Percentiles rank a stretch among this genome's conserved stretches.
Conservation (phyloP, 2,888 invertebrate species). For the Machimus atricapillus region DNA sequence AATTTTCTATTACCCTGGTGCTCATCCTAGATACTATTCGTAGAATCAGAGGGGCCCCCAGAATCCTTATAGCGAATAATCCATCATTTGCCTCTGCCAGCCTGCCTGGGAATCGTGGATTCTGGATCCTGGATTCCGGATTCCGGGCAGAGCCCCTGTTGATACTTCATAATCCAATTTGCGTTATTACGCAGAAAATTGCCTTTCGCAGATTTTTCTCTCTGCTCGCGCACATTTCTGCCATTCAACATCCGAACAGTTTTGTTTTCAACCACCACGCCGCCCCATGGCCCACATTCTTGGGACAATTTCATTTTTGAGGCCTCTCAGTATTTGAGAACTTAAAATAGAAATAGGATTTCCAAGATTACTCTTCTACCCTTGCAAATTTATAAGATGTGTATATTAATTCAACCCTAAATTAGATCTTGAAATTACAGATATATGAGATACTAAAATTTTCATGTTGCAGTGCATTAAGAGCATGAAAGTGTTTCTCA, state of each 20-base stretch:
- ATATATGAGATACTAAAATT: background rate
- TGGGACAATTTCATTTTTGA: background rate
- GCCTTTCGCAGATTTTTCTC: conserved; percentile 12
- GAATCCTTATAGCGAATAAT: conserved; percentile 35
- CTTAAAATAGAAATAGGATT: background rate
- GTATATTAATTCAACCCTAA: background rate
- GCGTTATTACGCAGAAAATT: conserved; percentile 39
- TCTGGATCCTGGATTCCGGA: background rate
- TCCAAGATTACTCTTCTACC: background rate
- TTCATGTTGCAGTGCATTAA: background rate
- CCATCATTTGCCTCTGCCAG: conserved; percentile 25
- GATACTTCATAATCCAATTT: conserved; percentile 39
- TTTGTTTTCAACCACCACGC: background rate
- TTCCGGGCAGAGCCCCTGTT: conserved; percentile 14
- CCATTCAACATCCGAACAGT: background rate
- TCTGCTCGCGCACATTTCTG: background rate
- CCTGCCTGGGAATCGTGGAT: background rate
- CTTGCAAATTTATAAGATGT: background rate
- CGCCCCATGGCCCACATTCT: background rate
- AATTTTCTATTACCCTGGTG: conserved; percentile 7
- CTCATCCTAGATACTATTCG: conserved; percentile 13
- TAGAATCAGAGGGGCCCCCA: background rate
- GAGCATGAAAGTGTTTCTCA: background rate
- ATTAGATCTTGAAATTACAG: background rate
- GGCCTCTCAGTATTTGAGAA: background rate